Conservation (phyloP, 1,140 invertebrate species). For the Bradynema listronoti region DNA sequence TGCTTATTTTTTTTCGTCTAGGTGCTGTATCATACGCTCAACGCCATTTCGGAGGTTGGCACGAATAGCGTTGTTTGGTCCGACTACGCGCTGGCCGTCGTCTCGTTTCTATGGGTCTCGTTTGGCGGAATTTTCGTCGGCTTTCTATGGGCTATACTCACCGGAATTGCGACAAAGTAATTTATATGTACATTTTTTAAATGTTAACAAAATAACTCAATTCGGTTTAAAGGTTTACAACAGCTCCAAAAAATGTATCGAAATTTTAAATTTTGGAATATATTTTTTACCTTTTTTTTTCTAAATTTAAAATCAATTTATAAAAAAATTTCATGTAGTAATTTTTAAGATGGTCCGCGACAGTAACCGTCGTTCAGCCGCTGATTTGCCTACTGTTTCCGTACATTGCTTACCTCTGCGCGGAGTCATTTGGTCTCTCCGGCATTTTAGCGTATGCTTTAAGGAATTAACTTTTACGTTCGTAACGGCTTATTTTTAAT, state of each 20-base stretch:
- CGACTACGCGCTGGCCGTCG: conserved; percentile 26
- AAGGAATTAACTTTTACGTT: neutral
- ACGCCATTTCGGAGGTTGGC: conserved; percentile 31
- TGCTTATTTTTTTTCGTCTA: conserved; percentile 7
- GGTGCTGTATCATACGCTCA: conserved; percentile 35
- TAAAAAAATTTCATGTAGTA: too few species aligned
- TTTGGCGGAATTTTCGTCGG: conserved; percentile 87
- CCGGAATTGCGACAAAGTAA: conserved; percentile 58
- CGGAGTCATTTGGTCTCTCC: conserved; percentile 27
- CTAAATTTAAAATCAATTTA: too few species aligned
- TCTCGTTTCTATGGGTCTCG: conserved; percentile 86
- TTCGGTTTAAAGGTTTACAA: too few species aligned
- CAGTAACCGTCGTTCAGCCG: conserved; percentile 22
- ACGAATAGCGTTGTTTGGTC: conserved; percentile 11
- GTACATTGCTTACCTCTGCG: conserved; percentile 30
- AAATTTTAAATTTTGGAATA: neutral
- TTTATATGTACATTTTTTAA: too few species aligned
- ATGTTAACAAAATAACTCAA: too few species aligned
- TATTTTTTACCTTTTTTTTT: too few species aligned
- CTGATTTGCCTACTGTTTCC: conserved; percentile 33
- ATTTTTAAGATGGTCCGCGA: conserved; percentile 20
- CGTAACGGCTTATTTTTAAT: conserved; percentile 75
- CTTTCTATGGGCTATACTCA: conserved; percentile 85
- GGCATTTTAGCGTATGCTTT: conserved; percentile 30
- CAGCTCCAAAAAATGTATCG: neutral